A percentile compares a stretch with the other conserved stretches of the same genome.
These are phyloP conservation scores for Arenaria interpres DNA, from an alignment of 2,113 vertebrate species.

Conservation along the genomic window DNA sequence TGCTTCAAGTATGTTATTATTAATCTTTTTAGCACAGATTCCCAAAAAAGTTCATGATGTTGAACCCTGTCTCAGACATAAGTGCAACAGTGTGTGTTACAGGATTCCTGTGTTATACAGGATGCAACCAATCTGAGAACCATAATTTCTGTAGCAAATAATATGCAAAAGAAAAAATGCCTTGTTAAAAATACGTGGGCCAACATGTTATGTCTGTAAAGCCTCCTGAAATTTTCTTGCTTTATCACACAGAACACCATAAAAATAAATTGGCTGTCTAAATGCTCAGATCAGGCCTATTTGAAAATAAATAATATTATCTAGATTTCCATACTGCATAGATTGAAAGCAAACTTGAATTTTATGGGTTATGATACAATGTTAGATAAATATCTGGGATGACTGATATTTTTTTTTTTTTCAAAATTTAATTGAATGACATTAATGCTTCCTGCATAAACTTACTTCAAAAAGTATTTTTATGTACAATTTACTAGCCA, in stretches of 20 bases:
- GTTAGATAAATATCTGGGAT: neutral
- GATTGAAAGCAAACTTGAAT: neutral
- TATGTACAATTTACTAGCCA: neutral
- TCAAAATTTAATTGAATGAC: neutral
- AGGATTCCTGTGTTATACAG: neutral
- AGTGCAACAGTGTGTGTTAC: neutral
- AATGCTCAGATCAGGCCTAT: neutral
- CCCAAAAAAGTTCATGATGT: neutral
- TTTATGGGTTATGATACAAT: neutral
- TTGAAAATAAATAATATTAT: neutral
- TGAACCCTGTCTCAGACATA: neutral
- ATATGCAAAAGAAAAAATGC: neutral
- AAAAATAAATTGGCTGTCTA: neutral
- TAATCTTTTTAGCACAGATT: neutral
- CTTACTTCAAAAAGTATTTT: neutral
- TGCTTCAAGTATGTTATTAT: neutral
- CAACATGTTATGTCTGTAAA: neutral
- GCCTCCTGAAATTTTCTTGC: neutral
- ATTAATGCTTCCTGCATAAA: neutral
- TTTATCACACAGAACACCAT: neutral
- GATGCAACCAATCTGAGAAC: neutral
- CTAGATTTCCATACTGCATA: neutral
- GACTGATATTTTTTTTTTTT: neutral
- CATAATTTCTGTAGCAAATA: neutral
- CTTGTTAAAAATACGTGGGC: neutral